Evolutionary conservation across 2,888 invertebrate species (phyloP).

Genomic region (Flexamia atlantica): DNA sequence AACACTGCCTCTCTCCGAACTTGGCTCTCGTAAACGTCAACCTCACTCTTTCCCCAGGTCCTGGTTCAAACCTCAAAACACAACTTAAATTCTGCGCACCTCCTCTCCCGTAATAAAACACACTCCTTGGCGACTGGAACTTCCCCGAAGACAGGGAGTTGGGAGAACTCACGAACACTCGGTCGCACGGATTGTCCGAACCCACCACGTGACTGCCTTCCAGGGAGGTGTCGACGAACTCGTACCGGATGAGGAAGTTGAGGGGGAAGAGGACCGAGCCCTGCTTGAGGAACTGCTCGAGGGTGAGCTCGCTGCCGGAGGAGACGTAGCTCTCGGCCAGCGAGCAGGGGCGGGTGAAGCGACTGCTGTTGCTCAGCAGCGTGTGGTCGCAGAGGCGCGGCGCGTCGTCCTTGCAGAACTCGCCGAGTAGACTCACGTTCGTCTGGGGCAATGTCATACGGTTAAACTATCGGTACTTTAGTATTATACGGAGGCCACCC

Average conservation of each 20-base stretch:
- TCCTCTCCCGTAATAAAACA: constrained; percentile 90
- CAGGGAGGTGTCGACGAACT: constrained; percentile 87
- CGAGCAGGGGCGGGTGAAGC: constrained; percentile 84
- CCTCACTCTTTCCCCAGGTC: constrained; percentile 83
- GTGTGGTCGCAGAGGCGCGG: constrained; percentile 87
- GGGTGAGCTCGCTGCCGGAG: constrained; percentile 84
- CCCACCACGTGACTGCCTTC: constrained; percentile 80
- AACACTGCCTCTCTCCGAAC: constrained; percentile 84
- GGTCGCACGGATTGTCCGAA: constrained; percentile 81
- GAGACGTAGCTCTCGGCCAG: constrained; percentile 88
- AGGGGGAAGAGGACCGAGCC: constrained; percentile 89
- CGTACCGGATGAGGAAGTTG: constrained; percentile 87
- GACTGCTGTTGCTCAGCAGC: constrained; percentile 83
- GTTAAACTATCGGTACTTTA: no score
- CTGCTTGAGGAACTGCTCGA: constrained; percentile 86
- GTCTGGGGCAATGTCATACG: constrained; percentile 67
- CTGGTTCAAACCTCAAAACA: constrained; percentile 85
- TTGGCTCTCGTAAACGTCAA: constrained; percentile 80
- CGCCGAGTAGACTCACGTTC: constrained; percentile 81
- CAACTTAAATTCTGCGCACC: constrained; percentile 87
- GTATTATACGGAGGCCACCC: no score
- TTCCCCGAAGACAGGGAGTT: constrained; percentile 73
- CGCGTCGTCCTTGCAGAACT: constrained; percentile 82
- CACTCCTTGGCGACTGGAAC: constrained; percentile 87
- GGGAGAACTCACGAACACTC: constrained; percentile 74